Evolutionary conservation across 1,140 invertebrate genomes (phyloP).

Genomic region (Leguminivora glycinivorella): DNA sequence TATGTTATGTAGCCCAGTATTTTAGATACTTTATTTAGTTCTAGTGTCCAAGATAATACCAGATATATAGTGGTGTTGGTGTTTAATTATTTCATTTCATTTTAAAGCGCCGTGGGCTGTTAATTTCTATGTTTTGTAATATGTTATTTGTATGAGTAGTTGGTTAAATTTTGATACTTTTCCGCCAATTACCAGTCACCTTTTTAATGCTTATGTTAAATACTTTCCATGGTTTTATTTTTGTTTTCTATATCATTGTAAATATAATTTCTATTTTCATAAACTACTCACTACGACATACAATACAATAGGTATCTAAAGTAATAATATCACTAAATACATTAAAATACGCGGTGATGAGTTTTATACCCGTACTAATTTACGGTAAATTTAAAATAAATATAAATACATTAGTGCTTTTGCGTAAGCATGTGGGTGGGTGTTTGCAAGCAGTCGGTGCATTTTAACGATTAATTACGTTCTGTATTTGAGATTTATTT

Average conservation of each 20-base stretch:
- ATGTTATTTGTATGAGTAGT: constrained; percentile 15
- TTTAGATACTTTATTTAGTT: constrained; percentile 40
- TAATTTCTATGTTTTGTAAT: constrained; percentile 34
- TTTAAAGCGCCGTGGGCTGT: constrained; percentile 24
- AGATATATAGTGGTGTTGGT: constrained; percentile 65
- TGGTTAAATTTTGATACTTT: constrained; percentile 13
- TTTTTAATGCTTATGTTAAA: background rate
- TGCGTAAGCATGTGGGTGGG: constrained; percentile 15
- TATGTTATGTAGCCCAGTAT: constrained; percentile 67
- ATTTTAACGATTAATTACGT: constrained; percentile 1
- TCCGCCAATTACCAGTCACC: constrained; percentile 24
- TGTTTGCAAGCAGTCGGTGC: constrained; percentile 26
- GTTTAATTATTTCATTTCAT: constrained; percentile 28
- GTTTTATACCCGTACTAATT: background rate
- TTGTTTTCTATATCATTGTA: background rate
- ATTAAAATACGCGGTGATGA: background rate
- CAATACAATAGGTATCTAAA: background rate
- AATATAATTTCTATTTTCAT: background rate
- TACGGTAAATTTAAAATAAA: background rate
- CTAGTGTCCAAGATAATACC: constrained; percentile 53
- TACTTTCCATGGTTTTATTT: background rate
- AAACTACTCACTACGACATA: background rate
- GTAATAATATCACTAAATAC: background rate
- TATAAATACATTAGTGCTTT: constrained; percentile 1
- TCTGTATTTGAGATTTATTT: constrained; percentile 11